Evolutionary conservation across 2,797 vertebrate genomes (phyloP).

Genomic region (Pangasius macronema): DNA sequence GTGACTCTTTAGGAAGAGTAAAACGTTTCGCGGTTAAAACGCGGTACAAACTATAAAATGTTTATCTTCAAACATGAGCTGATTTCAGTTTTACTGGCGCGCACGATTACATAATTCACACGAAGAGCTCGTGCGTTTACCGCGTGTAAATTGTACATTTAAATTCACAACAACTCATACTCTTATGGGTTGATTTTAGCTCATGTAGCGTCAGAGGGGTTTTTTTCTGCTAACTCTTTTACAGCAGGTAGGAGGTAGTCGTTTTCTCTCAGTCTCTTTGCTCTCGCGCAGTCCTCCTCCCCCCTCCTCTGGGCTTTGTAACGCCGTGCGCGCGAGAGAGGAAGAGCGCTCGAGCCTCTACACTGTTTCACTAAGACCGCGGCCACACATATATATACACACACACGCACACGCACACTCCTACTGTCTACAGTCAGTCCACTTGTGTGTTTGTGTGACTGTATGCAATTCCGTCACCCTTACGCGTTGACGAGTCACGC

Average conservation of each 20-base stretch:
- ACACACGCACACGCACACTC: neutral
- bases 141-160: neutral
- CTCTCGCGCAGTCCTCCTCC: neutral
- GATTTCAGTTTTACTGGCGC: neutral
- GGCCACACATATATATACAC: conserved; percentile 2
- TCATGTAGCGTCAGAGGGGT: neutral
- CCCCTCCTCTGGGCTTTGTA: conserved; percentile 26
- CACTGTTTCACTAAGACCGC: conserved; percentile 36
- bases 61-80: no score
- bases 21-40: neutral
- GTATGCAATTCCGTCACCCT: conserved; percentile 40
- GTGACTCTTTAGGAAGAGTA: neutral
- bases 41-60: neutral
- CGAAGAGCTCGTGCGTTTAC: neutral
- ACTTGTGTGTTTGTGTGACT: conserved; percentile 51
- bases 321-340: conserved; percentile 3
- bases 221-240: neutral
- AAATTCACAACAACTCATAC: neutral
- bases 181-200: neutral
- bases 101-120: neutral
- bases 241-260: conserved; percentile 41
- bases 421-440: conserved; percentile 53
- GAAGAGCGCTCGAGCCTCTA: conserved; percentile 36
- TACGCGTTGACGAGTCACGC: conserved; percentile 37
- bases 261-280: neutral